Conservation (phyloP, 2,113 vertebrate species). For the Stigmatopora argus region DNA sequence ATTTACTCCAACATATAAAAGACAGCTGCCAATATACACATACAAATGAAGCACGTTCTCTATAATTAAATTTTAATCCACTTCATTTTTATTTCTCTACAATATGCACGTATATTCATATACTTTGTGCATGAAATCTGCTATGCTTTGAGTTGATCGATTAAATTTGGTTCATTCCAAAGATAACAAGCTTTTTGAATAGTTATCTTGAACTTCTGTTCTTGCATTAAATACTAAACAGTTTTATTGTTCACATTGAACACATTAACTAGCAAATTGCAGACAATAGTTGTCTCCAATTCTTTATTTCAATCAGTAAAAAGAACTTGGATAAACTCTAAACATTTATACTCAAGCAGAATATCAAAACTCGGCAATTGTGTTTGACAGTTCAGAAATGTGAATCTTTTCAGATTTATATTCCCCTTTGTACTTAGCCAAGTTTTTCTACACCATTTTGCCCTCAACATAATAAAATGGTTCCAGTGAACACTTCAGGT, state of each 20-base stretch:
- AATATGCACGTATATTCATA: too few relatives aligned
- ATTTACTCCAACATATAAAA: too few relatives aligned
- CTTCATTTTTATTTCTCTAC: too few relatives aligned
- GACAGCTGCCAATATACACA: too few relatives aligned
- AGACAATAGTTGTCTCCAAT: not conserved
- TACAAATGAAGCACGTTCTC: too few relatives aligned
- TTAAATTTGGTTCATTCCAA: not conserved
- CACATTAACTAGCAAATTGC: not conserved
- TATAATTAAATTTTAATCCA: too few relatives aligned
- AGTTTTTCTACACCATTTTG: conserved; percentile 41
- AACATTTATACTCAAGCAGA: conserved; percentile 23
- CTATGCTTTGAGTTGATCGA: too few relatives aligned
- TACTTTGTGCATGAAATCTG: too few relatives aligned
- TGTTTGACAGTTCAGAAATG: conserved; percentile 42
- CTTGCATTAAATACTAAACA: not conserved
- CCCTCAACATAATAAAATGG: conserved; percentile 53
- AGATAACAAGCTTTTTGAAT: not conserved
- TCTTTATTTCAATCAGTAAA: conserved; percentile 13
- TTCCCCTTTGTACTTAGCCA: conserved; percentile 28
- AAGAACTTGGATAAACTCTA: conserved; percentile 22
- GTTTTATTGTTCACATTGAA: not conserved
- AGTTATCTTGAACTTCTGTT: not conserved
- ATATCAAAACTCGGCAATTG: conserved; percentile 35
- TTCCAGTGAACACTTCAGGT: conserved; percentile 63
- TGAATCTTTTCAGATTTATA: conserved; percentile 49